Evolutionary conservation across 2,113 vertebrate genomes (phyloP), one percentile per base, ranked within the genome.

Genomic region (Ptilonorhynchus violaceus): DNA sequence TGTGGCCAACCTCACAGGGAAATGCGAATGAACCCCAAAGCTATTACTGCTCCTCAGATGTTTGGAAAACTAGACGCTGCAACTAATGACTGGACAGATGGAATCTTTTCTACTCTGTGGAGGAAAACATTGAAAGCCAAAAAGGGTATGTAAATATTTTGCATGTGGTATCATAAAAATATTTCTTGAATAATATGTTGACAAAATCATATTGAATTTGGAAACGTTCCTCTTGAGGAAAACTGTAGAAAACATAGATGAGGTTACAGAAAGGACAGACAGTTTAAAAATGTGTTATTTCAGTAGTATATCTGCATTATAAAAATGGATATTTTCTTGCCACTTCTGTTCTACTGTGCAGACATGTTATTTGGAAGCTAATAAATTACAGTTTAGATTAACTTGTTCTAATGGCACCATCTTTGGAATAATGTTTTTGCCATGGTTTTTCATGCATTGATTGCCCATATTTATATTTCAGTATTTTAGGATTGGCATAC

Each of bases 61-160:
- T 98, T 98, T 97, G 98, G 98, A 82, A 96, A 95, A 62, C 93
- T 98, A 50, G 98, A 98, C 91, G 97, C 98, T n/a, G 98, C 98
- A 59, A 98, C 98, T 58, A 98, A 98, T 66, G 98, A 98, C 87
- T 98, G 98, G 98, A 98, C 98, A 62, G 98, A 98, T 88, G 98
- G 98, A 42, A 98, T 98, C 63, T 98, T 98, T 89, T 98, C 98
- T 59, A 98, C 98, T 22, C 95, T 98, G 41, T 98, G 98, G 98
- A 98, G 98, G 68, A 98, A 97, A 96, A 98, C 98, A 3, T 89
- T 98, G n/a, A 98, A 98, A 96, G 44, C 96, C 75, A 98, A 98
- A 94, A 98, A 98, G 69, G 98, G 98, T 98, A 47, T 49, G 85
- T 69, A 68, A 86, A 81, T 68, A 30, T 23, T 60, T 85, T 42